Percentiles rank a stretch among this genome's conserved stretches.
phyloP scores from a whole-genome alignment of 2,113 vertebrate genomes.

The Brachypodius melanocephalos region DNA sequence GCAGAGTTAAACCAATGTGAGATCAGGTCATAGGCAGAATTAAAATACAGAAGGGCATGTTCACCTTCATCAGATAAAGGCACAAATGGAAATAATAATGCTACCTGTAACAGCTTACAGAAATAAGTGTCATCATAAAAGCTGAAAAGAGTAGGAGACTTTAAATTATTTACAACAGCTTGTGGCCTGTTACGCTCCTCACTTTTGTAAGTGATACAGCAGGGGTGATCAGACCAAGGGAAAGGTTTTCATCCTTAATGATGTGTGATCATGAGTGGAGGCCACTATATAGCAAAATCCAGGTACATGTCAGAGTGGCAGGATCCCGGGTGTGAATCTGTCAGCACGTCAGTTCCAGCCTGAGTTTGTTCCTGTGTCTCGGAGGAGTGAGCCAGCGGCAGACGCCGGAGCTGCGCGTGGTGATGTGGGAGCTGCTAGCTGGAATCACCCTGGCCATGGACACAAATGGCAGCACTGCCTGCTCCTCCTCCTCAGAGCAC shows the following conservation, averaged over 20 bases:
- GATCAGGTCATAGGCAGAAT: not conserved
- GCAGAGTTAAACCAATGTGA: not conserved
- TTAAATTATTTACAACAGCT: not conserved
- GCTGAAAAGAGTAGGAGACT: not conserved
- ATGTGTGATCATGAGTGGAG: not conserved
- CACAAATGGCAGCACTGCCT: not conserved
- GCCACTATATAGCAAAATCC: not conserved
- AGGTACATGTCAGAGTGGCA: not conserved
- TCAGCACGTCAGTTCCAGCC: not conserved
- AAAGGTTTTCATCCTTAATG: not conserved
- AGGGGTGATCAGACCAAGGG: not conserved
- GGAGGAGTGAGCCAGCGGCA: rapidly evolving
- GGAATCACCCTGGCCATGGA: not conserved
- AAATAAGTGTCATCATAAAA: not conserved
- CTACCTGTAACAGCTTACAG: not conserved
- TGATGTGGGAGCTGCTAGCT: not conserved
- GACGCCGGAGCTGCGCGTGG: not conserved
- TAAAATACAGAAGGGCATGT: not conserved
- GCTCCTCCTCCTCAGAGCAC: not conserved
- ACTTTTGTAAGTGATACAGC: not conserved
- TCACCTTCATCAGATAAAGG: not conserved
- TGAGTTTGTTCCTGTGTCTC: rapidly evolving
- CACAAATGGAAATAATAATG: not conserved
- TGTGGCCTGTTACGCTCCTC: not conserved
- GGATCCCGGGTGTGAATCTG: not conserved